A percentile compares a stretch with the other conserved stretches of the same genome.
Conservation (phyloP, 2,888 invertebrate species). For the Ethmia dodecea region DNA sequence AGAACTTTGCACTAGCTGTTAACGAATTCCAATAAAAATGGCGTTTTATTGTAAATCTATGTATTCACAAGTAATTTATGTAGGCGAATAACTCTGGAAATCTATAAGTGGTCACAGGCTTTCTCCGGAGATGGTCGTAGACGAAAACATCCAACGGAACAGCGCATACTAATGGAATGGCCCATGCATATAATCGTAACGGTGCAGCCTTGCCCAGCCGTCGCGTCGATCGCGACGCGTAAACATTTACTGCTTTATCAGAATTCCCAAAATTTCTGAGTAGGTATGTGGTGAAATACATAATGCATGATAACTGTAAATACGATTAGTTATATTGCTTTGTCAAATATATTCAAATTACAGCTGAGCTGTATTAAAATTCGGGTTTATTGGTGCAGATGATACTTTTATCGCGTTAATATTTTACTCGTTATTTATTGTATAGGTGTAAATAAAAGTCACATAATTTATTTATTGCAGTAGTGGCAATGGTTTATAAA, state of each 20-base stretch:
- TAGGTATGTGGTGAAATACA: constrained; percentile 50
- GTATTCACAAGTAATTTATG: constrained; percentile 56
- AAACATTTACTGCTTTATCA: constrained; percentile 64
- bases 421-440: constrained; percentile 22
- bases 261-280: constrained; percentile 43
- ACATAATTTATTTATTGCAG: constrained; percentile 31
- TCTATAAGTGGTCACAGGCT: constrained; percentile 56
- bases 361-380: constrained; percentile 14
- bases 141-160: constrained; percentile 56
- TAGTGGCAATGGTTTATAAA: constrained; percentile 63
- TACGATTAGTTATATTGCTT: constrained; percentile 34
- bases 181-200: constrained; percentile 66
- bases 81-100: constrained; percentile 41
- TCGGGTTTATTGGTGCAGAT: constrained; percentile 8
- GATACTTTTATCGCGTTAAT: constrained; percentile 20
- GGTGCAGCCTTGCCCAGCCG: constrained; percentile 49
- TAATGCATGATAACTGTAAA: constrained; percentile 58
- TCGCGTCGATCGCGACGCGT: constrained; percentile 39
- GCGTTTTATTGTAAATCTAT: constrained; percentile 47
- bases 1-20: constrained; percentile 44
- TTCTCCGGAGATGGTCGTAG: constrained; percentile 50
- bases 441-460: constrained; percentile 15
- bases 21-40: constrained; percentile 41
- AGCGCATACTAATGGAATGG: constrained; percentile 64
- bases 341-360: constrained; percentile 16